phyloP scores from a whole-genome alignment of 2,113 vertebrate species.

The Colaptes auratus region DNA sequence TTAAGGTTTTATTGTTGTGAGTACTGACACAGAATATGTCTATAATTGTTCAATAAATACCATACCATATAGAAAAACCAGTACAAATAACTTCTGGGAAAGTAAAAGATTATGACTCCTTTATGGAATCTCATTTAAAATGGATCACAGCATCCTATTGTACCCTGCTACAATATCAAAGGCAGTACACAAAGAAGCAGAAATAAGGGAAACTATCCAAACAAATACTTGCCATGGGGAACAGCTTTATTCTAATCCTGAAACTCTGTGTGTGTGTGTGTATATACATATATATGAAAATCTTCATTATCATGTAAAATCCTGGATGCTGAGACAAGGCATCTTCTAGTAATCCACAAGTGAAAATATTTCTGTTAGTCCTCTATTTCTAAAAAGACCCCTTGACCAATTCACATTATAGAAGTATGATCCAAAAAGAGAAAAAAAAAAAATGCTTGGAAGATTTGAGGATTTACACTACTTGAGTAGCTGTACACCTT shows the following conservation, averaged over 20 bases:
- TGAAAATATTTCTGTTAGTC: background rate
- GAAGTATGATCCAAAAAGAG: background rate
- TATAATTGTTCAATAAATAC: constrained; percentile 37
- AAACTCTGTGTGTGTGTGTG: background rate
- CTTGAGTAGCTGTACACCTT: constrained; percentile 32
- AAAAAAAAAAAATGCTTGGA: background rate
- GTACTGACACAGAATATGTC: constrained; percentile 52
- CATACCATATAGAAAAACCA: background rate
- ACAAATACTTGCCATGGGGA: background rate
- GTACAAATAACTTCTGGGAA: constrained; percentile 48
- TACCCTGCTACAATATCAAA: constrained; percentile 22
- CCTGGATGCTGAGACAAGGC: background rate
- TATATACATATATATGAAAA: background rate
- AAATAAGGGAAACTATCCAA: background rate
- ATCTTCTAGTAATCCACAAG: background rate
- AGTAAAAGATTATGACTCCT: background rate
- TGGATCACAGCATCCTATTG: constrained; percentile 9
- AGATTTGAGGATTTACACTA: constrained; percentile 12
- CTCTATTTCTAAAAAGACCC: background rate
- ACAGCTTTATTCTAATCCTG: constrained; percentile 28
- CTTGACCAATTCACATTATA: background rate
- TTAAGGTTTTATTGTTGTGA: constrained; percentile 57
- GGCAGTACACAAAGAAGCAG: background rate
- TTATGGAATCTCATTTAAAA: constrained; percentile 45
- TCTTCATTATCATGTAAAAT: constrained; percentile 46